Evolutionary conservation across 2,113 vertebrate species (phyloP).

Genomic region (Rhodinocichla rosea): DNA sequence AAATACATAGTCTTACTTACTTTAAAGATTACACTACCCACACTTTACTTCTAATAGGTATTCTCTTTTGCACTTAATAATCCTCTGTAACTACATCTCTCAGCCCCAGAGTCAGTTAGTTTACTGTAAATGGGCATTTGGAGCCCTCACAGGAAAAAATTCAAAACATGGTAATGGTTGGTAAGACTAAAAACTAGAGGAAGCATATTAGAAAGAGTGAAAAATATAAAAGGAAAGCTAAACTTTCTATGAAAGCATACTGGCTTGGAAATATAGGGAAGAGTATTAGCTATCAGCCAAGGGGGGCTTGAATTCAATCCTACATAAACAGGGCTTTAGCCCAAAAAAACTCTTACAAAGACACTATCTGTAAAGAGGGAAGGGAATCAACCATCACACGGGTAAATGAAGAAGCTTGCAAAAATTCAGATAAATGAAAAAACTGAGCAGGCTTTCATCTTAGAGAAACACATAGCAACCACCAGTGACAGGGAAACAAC

Average conservation of each 20-base stretch:
- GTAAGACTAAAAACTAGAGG: background rate
- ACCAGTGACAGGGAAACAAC: background rate
- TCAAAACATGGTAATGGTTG: background rate
- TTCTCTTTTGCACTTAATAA: background rate
- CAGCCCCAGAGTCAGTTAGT: background rate
- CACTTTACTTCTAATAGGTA: background rate
- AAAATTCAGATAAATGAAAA: background rate
- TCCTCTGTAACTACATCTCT: background rate
- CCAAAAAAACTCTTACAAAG: background rate
- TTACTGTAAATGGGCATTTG: background rate
- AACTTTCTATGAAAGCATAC: background rate
- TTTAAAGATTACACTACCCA: background rate
- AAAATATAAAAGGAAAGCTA: background rate
- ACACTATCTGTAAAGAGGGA: background rate
- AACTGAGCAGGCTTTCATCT: background rate
- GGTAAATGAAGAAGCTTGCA: background rate
- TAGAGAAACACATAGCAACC: slow-evolving; percentile 21
- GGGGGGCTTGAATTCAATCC: background rate
- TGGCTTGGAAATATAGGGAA: background rate
- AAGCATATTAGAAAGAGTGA: background rate
- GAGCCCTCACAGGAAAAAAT: background rate
- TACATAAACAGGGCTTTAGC: background rate
- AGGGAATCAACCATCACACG: background rate
- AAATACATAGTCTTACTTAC: background rate
- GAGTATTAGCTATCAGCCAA: background rate